phyloP scores from a whole-genome alignment of 2,888 invertebrate species.

The Lasioglossum calceatum region DNA sequence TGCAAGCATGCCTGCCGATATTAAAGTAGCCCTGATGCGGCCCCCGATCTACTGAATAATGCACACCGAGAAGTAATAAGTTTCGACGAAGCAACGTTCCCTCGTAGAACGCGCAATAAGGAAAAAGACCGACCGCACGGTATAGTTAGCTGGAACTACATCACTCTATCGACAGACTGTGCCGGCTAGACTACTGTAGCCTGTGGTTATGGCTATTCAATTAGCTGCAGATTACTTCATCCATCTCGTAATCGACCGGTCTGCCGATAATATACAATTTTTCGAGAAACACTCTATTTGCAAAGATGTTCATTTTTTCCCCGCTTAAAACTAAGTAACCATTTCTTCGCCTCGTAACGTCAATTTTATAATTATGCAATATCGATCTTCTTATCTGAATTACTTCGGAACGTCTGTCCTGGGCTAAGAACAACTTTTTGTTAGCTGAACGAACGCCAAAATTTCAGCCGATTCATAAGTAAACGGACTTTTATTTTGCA shows the following conservation, averaged over 20 bases:
- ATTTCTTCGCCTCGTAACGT: neutral
- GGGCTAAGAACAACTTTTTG: neutral
- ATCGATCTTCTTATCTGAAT: neutral
- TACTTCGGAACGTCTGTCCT: neutral
- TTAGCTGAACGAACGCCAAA: neutral
- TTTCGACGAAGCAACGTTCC: conserved; percentile 35
- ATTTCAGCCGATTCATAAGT: no score
- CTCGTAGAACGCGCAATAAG: neutral
- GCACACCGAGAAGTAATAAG: conserved; percentile 53
- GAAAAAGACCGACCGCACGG: conserved; percentile 31
- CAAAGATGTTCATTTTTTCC: neutral
- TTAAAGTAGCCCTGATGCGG: conserved; percentile 53
- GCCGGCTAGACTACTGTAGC: neutral
- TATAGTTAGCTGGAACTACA: conserved; percentile 15
- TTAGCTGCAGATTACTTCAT: neutral
- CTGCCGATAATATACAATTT: neutral
- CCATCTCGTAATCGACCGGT: neutral
- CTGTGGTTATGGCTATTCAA: neutral
- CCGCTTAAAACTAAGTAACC: neutral
- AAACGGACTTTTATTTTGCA: neutral
- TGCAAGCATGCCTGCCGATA: conserved; percentile 51
- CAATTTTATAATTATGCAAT: neutral
- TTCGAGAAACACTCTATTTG: neutral
- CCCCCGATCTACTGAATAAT: conserved; percentile 57
- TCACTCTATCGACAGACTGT: neutral